Evolutionary conservation across 2,113 vertebrate genomes (phyloP), one percentile per base, ranked within the genome.

Genomic region (Mesembrinibis cayennensis): DNA sequence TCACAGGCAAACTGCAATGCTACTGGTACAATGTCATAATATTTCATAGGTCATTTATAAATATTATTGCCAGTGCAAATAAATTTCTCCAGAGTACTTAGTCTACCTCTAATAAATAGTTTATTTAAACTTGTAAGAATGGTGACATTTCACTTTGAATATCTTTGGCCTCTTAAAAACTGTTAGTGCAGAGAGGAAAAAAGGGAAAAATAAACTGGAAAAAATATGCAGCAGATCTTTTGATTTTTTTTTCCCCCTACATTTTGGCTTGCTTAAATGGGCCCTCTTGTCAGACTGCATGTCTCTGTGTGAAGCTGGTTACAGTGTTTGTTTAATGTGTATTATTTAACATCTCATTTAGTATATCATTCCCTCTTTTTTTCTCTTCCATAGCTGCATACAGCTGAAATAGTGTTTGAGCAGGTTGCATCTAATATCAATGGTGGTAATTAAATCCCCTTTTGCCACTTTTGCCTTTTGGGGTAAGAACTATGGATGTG

Each of bases 51-150:
- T 70, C 66, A 81, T 96, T 97, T 95, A 81, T 93, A 96, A 97
- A 97, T 95, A 88, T 91, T 91, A 76, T 91, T 90, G 87, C 89
- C 81, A 94, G 91, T 79, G 63, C 87, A 96, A 96, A 94, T 83
- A 93, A 63, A 94, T 96, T 95, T 95, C 84, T 93, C 58, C 32
- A 9, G 74, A 73, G 66, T 73, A 91, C 93, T 96, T 91, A 89
- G 78, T 66, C 78, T 91, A 11, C 80, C 11, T 16, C 74, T 94
- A 97, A 95, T 87, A 97, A 95, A 80, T 93, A 73, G 93, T 91
- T 97, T 96, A 85, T 96, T 95, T 93, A 91, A 96, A 74, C 78
- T 77, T 87, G 36, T 89, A 88, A 90, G 91, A 91, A 96, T 56
- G 66, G 89, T 94, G 94, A 95, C 93, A 93, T 96, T 95, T 95